Percentiles rank a stretch among this genome's conserved stretches.
Evolutionary conservation across 2,888 invertebrate genomes (phyloP).

Genomic region (Osmoderma eremita): DNA sequence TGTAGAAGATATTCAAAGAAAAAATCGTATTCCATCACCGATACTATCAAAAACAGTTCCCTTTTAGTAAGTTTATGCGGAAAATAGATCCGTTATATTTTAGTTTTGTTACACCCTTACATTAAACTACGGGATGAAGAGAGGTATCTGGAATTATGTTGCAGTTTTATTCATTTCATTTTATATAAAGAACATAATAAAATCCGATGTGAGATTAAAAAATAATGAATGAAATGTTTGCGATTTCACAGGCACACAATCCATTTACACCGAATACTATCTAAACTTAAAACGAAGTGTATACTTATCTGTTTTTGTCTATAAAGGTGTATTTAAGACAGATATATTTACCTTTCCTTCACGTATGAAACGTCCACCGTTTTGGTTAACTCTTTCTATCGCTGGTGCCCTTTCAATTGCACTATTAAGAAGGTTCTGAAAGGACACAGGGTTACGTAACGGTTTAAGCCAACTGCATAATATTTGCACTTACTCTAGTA

Average conservation of each 20-base stretch:
- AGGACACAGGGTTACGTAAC: constrained; percentile 41
- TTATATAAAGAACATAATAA: not conserved
- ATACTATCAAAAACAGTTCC: constrained; percentile 11
- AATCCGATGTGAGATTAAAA: not conserved
- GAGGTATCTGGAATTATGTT: constrained; percentile 6
- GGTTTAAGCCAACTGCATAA: no score
- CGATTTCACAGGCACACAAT: constrained; percentile 1
- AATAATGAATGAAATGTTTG: constrained; percentile 11
- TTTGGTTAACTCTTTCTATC: constrained; percentile 94
- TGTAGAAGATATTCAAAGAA: constrained; percentile 17
- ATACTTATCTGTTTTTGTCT: constrained; percentile 22
- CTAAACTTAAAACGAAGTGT: constrained; percentile 18
- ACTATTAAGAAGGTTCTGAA: constrained; percentile 89
- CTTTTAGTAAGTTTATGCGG: constrained; percentile 29
- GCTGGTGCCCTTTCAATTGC: constrained; percentile 93
- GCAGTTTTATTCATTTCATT: no score
- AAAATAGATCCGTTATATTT: constrained; percentile 31
- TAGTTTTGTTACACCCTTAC: constrained; percentile 26
- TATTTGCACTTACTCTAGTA: constrained; percentile 73
- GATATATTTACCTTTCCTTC: constrained; percentile 90
- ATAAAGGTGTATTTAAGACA: not conserved
- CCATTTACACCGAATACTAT: constrained; percentile 1
- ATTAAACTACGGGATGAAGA: constrained; percentile 23
- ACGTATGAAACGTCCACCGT: constrained; percentile 93
- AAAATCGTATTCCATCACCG: constrained; percentile 17